A percentile compares a stretch with the other conserved stretches of the same genome.
Evolutionary conservation across 2,888 invertebrate species (phyloP).

Genomic region (Teleiodes luculella): DNA sequence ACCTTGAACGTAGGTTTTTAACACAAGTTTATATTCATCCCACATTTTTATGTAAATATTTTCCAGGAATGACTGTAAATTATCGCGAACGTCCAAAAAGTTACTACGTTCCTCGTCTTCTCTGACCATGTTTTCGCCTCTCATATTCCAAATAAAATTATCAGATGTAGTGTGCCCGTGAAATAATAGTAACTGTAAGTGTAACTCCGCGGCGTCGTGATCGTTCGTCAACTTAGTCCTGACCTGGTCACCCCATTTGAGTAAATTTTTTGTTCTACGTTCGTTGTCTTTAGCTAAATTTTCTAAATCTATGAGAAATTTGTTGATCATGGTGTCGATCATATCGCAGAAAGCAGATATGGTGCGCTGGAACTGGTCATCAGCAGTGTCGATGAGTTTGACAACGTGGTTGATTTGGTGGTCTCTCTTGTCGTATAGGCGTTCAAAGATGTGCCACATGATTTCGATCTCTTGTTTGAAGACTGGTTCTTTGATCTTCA

Average conservation of each 20-base stretch:
- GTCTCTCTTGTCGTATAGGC: constrained; percentile 79
- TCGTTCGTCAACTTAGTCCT: constrained; percentile 40
- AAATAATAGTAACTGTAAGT: constrained; percentile 60
- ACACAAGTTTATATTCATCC: constrained; percentile 63
- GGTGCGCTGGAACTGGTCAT: constrained; percentile 81
- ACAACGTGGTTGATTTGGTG: constrained; percentile 75
- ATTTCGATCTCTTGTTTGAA: constrained; percentile 61
- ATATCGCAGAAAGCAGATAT: constrained; percentile 81
- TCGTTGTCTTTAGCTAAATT: constrained; percentile 51
- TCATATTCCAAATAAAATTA: constrained; percentile 53
- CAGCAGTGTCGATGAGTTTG: constrained; percentile 78
- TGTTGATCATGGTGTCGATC: constrained; percentile 79
- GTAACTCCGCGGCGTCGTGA: constrained; percentile 60
- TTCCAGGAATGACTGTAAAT: constrained; percentile 58
- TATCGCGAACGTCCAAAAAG: constrained; percentile 52
- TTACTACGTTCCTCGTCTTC: constrained; percentile 62
- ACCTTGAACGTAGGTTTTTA: constrained; percentile 53
- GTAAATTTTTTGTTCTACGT: constrained; percentile 38
- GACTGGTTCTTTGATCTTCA: constrained; percentile 63
- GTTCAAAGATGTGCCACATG: constrained; percentile 73
- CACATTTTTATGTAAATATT: constrained; percentile 55
- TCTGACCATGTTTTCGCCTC: constrained; percentile 65
- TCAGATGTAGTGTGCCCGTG: constrained; percentile 57
- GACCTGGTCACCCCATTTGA: constrained; percentile 48
- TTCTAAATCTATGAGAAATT: constrained; percentile 58